A percentile compares a stretch with the other conserved stretches of the same genome.
These are phyloP conservation scores for Muntiacus reevesi DNA, from an alignment of 2,113 vertebrate species.

Conservation along the genomic window DNA sequence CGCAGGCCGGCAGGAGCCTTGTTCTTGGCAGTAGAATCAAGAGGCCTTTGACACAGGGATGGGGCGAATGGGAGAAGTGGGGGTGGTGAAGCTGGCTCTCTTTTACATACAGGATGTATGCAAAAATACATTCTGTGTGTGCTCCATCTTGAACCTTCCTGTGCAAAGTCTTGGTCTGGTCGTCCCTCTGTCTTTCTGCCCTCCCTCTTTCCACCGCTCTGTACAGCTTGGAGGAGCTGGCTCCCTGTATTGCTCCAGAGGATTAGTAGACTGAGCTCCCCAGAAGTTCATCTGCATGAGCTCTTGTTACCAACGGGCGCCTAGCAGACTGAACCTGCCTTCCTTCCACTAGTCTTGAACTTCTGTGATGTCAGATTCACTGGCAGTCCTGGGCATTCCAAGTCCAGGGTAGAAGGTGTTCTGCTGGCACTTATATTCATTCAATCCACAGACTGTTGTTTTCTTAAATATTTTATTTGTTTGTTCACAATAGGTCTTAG, in stretches of 20 bases:
- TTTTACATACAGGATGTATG: neutral
- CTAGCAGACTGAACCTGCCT: neutral
- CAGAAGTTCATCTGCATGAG: fast-evolving
- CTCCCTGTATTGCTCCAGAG: neutral
- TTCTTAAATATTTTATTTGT: neutral
- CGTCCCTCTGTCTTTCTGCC: neutral
- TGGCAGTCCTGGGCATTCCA: neutral
- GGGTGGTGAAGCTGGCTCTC: neutral
- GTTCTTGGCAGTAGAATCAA: neutral
- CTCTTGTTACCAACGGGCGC: fast-evolving
- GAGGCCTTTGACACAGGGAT: neutral
- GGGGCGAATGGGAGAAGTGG: neutral
- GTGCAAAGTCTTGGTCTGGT: neutral
- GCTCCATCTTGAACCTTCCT: neutral
- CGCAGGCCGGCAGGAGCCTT: neutral
- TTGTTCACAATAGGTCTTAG: neutral
- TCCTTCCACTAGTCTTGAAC: neutral
- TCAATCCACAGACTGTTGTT: neutral
- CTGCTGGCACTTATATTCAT: neutral
- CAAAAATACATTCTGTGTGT: neutral
- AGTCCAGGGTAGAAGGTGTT: neutral
- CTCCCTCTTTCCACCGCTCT: neutral
- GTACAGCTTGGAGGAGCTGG: neutral
- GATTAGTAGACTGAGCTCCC: neutral
- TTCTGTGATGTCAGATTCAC: neutral